Base-by-base conservation (phyloP, 2,797 vertebrate genomes). In the Scarus forsteni region DNA sequence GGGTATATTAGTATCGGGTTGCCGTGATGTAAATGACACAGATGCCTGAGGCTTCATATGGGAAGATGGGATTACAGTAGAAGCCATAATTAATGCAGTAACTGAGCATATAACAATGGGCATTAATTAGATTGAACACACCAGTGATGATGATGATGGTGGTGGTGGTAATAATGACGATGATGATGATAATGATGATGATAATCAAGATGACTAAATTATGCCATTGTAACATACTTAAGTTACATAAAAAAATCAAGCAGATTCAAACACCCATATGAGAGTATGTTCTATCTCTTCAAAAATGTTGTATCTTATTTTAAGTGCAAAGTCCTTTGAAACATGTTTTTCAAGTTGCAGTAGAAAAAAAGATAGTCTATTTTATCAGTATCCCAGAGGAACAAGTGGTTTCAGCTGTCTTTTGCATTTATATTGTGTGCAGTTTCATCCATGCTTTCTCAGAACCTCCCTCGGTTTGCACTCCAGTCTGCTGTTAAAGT, bases 241-340 rank as follows among this genome's bases (percentile, higher is more conserved):
- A 4, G 8, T 48, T n/a, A 16, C 7, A 15, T 1, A n/a, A 15
- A 46, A 7, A 8, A 8, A 6, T 27, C n/a, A 27, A 27, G 27
- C 27, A 27, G 27, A 27, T 27, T 27, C 27, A 76, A 11, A 62
- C 16, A 48, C 64, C 44, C 19, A 2, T 36, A 5, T 15, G 60
- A 8, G 2, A 27, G 27, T 27, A 27, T 27, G 4, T 16, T 44
- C 12, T 40, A 8, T 77, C 57, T 66, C 52, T 73, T 70, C 48
- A 83, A 77, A 77, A 60, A 27, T 67, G 68, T n/a, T 16, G 11
- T 55, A 53, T 53, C 60, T 60, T 84, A 83, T 77, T 79, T 69
- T 39, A 79, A 77, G 27, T 27, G 27, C 4, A 27, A 27, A 27
- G 27, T 27, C 27, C 27, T 27, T 2, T 27, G 27, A 27, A 27